These are phyloP conservation scores for Lophius americanus DNA, from an alignment of 2,797 vertebrate species.

Conservation along the genomic window DNA sequence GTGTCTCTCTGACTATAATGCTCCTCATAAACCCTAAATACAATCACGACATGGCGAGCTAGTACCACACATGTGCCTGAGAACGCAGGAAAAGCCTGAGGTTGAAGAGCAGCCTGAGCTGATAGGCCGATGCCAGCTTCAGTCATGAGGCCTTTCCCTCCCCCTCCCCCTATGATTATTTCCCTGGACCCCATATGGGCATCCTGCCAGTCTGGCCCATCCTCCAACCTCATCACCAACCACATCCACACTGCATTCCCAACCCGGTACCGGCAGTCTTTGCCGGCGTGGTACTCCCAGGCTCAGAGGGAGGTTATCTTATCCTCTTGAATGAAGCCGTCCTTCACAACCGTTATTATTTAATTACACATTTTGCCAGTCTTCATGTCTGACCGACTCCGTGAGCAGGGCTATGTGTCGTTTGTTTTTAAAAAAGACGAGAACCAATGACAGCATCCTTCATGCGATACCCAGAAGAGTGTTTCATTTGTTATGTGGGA, in stretches of 20 bases:
- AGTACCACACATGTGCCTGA: not conserved
- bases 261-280: slow-evolving; percentile 42
- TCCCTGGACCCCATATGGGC: slow-evolving; percentile 73
- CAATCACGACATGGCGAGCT: not conserved
- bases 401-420: too few species aligned
- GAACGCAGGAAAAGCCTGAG: slow-evolving; percentile 52
- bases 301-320: not conserved
- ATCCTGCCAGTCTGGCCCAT: slow-evolving; percentile 67
- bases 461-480: too few species aligned
- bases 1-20: not conserved
- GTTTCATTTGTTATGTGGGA: too few species aligned
- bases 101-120: slow-evolving; percentile 50
- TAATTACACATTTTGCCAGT: slow-evolving; percentile 21
- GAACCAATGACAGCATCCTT: too few species aligned
- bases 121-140: slow-evolving; percentile 56
- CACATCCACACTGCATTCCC: slow-evolving; percentile 42
- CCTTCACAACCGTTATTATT: slow-evolving; percentile 23
- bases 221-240: slow-evolving; percentile 61
- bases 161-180: slow-evolving; percentile 65
- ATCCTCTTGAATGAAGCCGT: slow-evolving; percentile 11
- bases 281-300: slow-evolving; percentile 39
- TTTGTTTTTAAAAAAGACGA: too few species aligned
- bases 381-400: too few species aligned
- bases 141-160: slow-evolving; percentile 49
- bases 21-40: too few species aligned